These are phyloP conservation scores for Hoplodrina ambigua DNA, from an alignment of 2,888 invertebrate genomes.

Conservation along the genomic window DNA sequence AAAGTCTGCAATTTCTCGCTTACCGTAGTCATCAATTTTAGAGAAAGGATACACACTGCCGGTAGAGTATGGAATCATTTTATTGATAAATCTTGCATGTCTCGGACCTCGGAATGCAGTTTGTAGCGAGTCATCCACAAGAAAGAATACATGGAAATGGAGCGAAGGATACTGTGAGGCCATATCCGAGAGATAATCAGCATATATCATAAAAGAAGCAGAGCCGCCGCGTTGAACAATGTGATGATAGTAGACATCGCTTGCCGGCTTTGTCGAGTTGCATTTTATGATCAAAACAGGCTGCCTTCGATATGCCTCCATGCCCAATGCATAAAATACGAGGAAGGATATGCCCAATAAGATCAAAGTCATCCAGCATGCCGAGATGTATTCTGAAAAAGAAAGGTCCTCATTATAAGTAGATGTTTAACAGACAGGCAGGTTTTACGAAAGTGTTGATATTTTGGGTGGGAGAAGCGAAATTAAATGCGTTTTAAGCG, in stretches of 20 bases:
- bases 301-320: constrained; percentile 76
- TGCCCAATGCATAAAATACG: constrained; percentile 79
- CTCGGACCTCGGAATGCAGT: constrained; percentile 63
- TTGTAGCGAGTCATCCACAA: constrained; percentile 79
- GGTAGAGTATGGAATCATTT: constrained; percentile 67
- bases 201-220: constrained; percentile 72
- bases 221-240: constrained; percentile 72
- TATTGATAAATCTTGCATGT: constrained; percentile 71
- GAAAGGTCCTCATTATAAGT: not conserved
- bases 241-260: constrained; percentile 80
- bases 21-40: constrained; percentile 68
- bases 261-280: constrained; percentile 74
- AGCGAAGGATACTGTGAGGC: constrained; percentile 77
- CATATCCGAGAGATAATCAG: constrained; percentile 78
- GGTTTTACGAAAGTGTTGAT: too few relatives aligned
- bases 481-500: too few relatives aligned
- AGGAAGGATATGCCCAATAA: constrained; percentile 81
- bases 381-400: constrained; percentile 81
- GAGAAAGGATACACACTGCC: constrained; percentile 52
- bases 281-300: constrained; percentile 74
- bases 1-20: constrained; percentile 73
- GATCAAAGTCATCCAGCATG: constrained; percentile 84
- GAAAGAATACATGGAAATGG: constrained; percentile 77
- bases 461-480: too few relatives aligned
- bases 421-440: too few relatives aligned